phyloP scores from a whole-genome alignment of 2,113 vertebrate genomes.

The Anser cygnoides region DNA sequence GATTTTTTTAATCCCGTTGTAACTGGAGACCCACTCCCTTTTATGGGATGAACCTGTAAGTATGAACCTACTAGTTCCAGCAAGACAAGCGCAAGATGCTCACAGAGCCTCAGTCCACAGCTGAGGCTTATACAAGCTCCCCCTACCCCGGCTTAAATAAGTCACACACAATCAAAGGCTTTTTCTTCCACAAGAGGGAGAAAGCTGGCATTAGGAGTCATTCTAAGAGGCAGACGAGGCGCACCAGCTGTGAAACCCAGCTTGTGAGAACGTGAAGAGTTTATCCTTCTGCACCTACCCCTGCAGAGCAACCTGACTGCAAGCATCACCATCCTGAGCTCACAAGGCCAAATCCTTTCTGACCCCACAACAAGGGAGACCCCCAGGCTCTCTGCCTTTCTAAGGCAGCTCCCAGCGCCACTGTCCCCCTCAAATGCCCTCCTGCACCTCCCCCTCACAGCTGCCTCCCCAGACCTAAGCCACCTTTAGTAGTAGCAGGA shows the following conservation, averaged over 20 bases:
- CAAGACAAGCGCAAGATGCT: not conserved
- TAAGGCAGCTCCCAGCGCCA: too few species aligned
- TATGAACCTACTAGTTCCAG: not conserved
- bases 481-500: not conserved
- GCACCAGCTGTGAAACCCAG: not conserved
- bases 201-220: not conserved
- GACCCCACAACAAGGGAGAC: not conserved
- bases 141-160: not conserved
- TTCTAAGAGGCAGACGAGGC: not conserved
- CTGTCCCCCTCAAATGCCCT: not conserved
- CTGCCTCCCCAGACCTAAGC: too few species aligned
- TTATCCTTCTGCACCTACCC: not conserved
- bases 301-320: not conserved
- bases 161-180: not conserved
- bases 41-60: not conserved
- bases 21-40: not conserved
- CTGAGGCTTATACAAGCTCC: not conserved
- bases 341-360: too few species aligned
- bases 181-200: not conserved
- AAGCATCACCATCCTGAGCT: not conserved
- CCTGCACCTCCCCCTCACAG: not conserved
- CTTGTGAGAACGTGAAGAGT: not conserved
- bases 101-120: not conserved
- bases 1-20: not conserved
- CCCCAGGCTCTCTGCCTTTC: too few species aligned